phyloP scores from a whole-genome alignment of 2,888 invertebrate genomes.

The Ochropacha duplaris region DNA sequence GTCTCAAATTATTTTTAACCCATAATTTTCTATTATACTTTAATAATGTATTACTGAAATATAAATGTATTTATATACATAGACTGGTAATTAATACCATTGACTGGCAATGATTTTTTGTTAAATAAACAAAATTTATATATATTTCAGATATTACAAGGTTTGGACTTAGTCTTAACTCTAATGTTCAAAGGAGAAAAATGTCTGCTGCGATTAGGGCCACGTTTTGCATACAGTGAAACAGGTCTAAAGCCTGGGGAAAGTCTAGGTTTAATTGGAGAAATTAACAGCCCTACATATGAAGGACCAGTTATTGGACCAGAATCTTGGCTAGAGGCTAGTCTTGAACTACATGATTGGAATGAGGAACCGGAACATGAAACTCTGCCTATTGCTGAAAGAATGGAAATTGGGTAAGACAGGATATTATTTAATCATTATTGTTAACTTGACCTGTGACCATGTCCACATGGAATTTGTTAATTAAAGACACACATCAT shows the following conservation, averaged over 20 bases:
- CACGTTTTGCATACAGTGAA: conserved; percentile 92
- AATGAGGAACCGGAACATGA: conserved; percentile 87
- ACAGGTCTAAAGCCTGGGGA: conserved; percentile 84
- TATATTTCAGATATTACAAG: conserved; percentile 84
- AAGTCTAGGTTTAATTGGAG: conserved; percentile 66
- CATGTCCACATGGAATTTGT: no score
- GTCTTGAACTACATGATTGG: conserved; percentile 87
- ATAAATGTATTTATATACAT: no score
- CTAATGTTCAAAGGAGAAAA: conserved; percentile 93
- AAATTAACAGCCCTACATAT: conserved; percentile 54
- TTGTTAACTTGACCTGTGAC: no score
- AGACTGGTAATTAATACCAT: no score
- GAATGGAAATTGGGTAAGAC: conserved; percentile 88
- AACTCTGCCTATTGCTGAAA: conserved; percentile 84
- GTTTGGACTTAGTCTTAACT: conserved; percentile 92
- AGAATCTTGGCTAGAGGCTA: conserved; percentile 86
- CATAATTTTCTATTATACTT: background rate
- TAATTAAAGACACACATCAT: no score
- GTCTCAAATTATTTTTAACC: background rate
- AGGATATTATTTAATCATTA: background rate
- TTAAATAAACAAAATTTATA: background rate
- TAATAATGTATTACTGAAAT: no score
- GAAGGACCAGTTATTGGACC: conserved; percentile 84
- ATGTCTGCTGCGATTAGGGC: conserved; percentile 87
- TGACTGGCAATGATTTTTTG: no score